Evolutionary conservation across 37 sponge, comb jelly and placozoan genomes (phyloP).

Genomic region (Hormiphora californensis): DNA sequence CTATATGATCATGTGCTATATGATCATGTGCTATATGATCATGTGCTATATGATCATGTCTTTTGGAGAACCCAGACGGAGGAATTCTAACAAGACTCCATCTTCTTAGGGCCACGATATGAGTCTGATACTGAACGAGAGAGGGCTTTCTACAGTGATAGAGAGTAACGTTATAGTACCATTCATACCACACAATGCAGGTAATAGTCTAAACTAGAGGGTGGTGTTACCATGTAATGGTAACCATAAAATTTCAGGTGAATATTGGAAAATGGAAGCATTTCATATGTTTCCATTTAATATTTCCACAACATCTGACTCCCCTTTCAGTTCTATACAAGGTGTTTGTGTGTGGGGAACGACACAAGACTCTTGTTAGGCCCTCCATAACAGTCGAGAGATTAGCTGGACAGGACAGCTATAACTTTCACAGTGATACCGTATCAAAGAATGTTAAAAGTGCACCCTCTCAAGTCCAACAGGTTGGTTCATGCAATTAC

Average conservation of each 20-base stretch:
- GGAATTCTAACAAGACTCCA: too few species aligned
- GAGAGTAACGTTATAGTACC: constrained; percentile 11
- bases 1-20: too few species aligned
- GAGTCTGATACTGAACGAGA: constrained; percentile 27
- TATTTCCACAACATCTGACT: background rate
- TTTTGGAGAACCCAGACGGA: too few species aligned
- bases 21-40: too few species aligned
- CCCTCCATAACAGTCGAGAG: constrained; percentile 38
- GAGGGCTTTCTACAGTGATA: background rate
- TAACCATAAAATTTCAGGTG: too few species aligned
- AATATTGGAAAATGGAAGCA: too few species aligned
- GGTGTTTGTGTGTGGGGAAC: constrained; percentile 46
- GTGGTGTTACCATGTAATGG: too few species aligned
- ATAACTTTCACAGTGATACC: constrained; percentile 48
- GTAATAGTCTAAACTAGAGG: too few species aligned
- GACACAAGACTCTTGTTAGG: background rate
- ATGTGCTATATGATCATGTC: too few species aligned
- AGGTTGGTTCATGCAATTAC: background rate
- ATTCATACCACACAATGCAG: constrained; percentile 1
- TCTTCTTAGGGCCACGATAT: constrained; percentile 45
- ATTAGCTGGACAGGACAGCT: background rate
- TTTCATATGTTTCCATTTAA: too few species aligned
- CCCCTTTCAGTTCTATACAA: constrained; percentile 23
- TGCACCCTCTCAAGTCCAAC: constrained; percentile 4
- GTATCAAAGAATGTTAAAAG: background rate